Percentiles rank a stretch among this genome's conserved stretches.
phyloP scores from a whole-genome alignment of 2,888 invertebrate species.

The Hydrotaea diabolus region DNA sequence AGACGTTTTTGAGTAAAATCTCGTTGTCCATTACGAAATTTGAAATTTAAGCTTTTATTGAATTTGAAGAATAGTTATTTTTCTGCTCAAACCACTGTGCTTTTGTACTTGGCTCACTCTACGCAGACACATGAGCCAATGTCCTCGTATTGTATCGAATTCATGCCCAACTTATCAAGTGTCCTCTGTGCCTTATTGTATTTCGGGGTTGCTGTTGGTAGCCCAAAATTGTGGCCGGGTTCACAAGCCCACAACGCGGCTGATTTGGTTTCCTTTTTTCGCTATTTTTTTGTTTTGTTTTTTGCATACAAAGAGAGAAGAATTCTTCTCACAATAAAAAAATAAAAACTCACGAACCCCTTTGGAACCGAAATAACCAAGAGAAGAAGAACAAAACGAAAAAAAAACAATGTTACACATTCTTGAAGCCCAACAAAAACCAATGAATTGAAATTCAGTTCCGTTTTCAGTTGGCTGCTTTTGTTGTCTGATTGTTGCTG shows the following conservation, averaged over 20 bases:
- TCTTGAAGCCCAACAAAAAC: conserved; percentile 52
- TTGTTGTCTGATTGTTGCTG: conserved; percentile 12
- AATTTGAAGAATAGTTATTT: no score
- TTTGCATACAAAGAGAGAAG: conserved; percentile 68
- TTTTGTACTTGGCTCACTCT: conserved; percentile 12
- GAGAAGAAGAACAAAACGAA: no score
- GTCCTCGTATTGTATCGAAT: conserved; percentile 59
- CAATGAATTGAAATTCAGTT: conserved; percentile 39
- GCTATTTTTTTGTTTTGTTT: conserved; percentile 11
- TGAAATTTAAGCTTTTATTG: no score
- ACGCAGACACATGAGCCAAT: conserved; percentile 47
- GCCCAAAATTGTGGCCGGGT: conserved; percentile 78
- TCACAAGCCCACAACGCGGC: conserved; percentile 75
- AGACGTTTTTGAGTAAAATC: no score
- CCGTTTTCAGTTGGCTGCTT: conserved; percentile 15
- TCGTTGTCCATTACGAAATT: not conserved
- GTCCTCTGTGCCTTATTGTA: conserved; percentile 62
- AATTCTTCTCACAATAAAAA: conserved; percentile 2
- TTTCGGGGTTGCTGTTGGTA: conserved; percentile 77
- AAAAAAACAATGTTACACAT: conserved; percentile 36
- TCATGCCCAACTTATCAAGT: conserved; percentile 62
- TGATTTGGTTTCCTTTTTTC: conserved; percentile 67
- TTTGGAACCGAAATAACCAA: conserved; percentile 1
- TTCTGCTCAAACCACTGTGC: not conserved
- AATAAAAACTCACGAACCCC: conserved; percentile 8